Conservation (phyloP, 2,888 invertebrate species). For the Diabrotica balteata region DNA sequence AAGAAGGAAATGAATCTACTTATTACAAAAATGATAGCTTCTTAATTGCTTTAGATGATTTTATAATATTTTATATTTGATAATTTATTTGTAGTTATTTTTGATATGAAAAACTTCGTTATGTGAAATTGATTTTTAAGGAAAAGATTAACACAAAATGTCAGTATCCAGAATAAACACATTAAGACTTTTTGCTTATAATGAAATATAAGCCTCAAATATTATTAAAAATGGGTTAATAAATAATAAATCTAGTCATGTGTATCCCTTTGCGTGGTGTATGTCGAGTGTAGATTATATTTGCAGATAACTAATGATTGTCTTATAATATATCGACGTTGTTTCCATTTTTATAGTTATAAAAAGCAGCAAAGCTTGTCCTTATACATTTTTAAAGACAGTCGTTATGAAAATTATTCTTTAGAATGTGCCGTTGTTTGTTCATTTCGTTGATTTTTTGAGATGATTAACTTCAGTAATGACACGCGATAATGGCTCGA, state of each 20-base stretch:
- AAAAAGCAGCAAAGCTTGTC: conserved; percentile 36
- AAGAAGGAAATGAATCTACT: no score
- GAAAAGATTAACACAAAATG: no score
- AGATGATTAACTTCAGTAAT: conserved; percentile 26
- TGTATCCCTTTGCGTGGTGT: conserved; percentile 48
- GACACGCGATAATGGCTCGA: conserved; percentile 24
- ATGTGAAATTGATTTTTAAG: no score
- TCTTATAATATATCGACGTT: conserved; percentile 47
- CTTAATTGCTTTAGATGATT: no score
- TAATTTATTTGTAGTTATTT: no score
- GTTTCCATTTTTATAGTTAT: conserved; percentile 36
- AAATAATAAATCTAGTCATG: conserved; percentile 58
- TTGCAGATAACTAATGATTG: conserved; percentile 57
- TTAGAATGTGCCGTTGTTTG: conserved; percentile 29
- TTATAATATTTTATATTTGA: no score
- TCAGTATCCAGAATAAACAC: conserved; percentile 11
- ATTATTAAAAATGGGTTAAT: conserved; percentile 58
- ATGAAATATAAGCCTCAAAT: conserved; percentile 35
- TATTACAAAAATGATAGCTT: no score
- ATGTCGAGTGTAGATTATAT: conserved; percentile 52
- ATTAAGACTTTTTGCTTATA: conserved; percentile 26
- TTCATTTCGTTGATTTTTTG: conserved; percentile 27
- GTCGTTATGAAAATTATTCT: conserved; percentile 38
- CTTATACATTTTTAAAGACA: conserved; percentile 46
- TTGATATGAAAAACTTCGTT: no score